Conservation (phyloP, 2,113 vertebrate species). For the Nyctibius bracteatus region DNA sequence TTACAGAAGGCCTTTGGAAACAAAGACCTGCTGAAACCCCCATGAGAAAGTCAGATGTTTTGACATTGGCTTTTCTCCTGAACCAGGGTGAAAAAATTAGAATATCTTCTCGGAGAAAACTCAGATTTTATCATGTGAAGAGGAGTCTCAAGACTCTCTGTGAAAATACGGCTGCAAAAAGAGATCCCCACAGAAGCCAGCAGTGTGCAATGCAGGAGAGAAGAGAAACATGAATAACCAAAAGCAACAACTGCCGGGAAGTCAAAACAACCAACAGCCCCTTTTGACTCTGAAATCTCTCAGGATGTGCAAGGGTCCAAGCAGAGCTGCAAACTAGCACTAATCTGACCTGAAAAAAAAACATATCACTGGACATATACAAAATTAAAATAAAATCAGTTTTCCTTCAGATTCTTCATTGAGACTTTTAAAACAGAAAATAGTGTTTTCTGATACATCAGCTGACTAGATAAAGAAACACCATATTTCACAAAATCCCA, state of each 20-base stretch:
- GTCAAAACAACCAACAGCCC: neutral
- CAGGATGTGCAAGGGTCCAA: neutral
- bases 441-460: neutral
- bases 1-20: neutral
- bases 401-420: neutral
- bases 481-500: neutral
- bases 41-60: neutral
- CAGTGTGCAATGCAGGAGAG: neutral
- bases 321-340: neutral
- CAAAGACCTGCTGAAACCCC: neutral
- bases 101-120: neutral
- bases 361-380: rapidly evolving
- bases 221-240: neutral
- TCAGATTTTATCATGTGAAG: neutral
- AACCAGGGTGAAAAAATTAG: neutral
- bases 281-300: neutral
- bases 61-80: neutral
- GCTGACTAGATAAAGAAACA: neutral
- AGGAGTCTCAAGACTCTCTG: neutral
- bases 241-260: neutral
- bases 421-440: neutral
- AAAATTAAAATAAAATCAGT: neutral
- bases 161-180: neutral
- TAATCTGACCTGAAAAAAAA: neutral
- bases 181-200: neutral